Percentiles rank a stretch among this genome's conserved stretches.
Conservation (phyloP, 2,888 invertebrate genomes). For the Mimachlamys varia region DNA sequence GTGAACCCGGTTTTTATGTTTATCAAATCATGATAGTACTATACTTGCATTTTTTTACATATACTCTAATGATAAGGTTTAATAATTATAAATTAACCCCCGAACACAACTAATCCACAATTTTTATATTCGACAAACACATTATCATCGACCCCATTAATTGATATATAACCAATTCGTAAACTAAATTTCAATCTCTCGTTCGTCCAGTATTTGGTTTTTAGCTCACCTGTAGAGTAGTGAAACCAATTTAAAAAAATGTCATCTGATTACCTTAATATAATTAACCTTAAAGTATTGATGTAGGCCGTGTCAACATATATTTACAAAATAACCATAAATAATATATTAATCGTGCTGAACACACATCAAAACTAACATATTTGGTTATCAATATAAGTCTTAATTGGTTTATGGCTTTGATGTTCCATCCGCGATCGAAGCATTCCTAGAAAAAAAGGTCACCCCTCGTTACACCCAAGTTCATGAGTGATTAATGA, state of each 20-base stretch:
- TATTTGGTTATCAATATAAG: neutral
- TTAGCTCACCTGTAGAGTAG: neutral
- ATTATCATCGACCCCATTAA: too few species aligned
- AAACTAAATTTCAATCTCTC: too few species aligned
- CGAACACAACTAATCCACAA: too few species aligned
- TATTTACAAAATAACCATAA: neutral
- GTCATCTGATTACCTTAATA: too few species aligned
- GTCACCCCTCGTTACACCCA: neutral
- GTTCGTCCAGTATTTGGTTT: neutral
- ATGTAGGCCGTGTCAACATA: neutral
- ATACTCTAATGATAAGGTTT: too few species aligned
- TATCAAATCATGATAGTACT: too few species aligned
- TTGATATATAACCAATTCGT: too few species aligned
- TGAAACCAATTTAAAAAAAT: neutral
- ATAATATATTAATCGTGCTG: neutral
- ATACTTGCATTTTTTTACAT: too few species aligned
- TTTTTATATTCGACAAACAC: too few species aligned
- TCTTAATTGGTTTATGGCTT: neutral
- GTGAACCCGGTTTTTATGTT: too few species aligned
- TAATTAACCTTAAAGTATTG: neutral
- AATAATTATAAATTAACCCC: too few species aligned
- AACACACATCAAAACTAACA: neutral
- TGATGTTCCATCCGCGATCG: neutral
- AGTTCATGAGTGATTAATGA: neutral
- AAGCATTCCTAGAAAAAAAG: neutral